These are phyloP conservation scores for Dicaeum eximium DNA, from an alignment of 2,113 vertebrate genomes.

Conservation along the genomic window DNA sequence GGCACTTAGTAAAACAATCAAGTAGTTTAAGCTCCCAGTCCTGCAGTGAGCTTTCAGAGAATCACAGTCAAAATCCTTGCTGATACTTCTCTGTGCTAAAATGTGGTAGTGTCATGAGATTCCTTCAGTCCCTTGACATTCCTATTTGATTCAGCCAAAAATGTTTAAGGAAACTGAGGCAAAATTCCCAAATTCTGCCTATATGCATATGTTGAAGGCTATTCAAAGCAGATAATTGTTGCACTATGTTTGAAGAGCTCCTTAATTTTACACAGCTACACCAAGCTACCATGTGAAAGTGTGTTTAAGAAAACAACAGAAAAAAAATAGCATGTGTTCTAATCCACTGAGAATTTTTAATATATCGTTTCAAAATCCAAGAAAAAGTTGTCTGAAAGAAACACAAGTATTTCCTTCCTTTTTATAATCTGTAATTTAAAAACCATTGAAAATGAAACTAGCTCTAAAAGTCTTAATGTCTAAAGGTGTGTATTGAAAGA, in stretches of 20 bases:
- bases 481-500: not conserved
- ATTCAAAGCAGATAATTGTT: not conserved
- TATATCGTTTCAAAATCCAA: not conserved
- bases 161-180: not conserved
- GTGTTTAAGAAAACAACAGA: not conserved
- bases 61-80: not conserved
- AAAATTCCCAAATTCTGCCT: not conserved
- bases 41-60: not conserved
- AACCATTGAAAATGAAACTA: not conserved
- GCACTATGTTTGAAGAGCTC: not conserved
- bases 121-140: not conserved
- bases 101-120: not conserved
- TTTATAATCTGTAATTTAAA: not conserved
- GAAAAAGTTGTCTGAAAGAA: not conserved
- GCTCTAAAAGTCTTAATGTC: not conserved
- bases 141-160: not conserved
- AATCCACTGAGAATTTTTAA: not conserved
- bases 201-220: not conserved
- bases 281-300: not conserved
- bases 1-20: not conserved
- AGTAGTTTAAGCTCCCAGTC: not conserved
- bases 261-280: not conserved
- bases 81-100: not conserved
- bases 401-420: not conserved
- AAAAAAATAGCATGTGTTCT: not conserved